These are phyloP conservation scores for Catalaphyllia jardinei DNA, from an alignment of 64 coral and sea anemone species.

Conservation along the genomic window DNA sequence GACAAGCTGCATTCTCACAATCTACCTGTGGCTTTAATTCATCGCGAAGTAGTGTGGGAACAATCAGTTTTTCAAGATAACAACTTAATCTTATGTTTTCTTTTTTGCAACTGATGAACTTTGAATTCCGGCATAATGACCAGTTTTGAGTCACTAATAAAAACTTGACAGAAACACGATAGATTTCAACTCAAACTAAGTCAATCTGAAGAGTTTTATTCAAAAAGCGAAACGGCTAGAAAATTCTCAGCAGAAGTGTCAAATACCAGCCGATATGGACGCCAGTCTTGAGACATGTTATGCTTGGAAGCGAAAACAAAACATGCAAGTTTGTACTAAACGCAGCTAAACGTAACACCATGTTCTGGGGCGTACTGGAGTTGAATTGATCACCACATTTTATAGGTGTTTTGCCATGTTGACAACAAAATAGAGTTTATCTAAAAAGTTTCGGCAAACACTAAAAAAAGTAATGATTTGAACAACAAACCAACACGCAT, in stretches of 20 bases:
- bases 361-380: neutral
- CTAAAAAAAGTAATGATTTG: neutral
- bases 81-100: neutral
- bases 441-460: neutral
- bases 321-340: neutral
- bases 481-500: constrained; percentile 7
- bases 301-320: neutral
- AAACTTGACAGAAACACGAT: neutral
- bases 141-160: constrained; percentile 10
- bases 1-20: neutral
- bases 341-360: neutral
- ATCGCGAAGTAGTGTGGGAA: neutral
- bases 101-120: neutral
- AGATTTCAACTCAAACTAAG: neutral
- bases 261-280: neutral
- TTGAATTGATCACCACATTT: constrained; percentile 1
- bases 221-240: neutral
- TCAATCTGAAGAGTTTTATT: neutral
- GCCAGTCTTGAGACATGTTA: neutral
- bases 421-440: neutral
- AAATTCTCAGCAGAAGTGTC: neutral
- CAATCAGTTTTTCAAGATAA: neutral
- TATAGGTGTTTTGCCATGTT: neutral
- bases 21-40: neutral
- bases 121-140: neutral